Conservation (phyloP, 2,797 vertebrate genomes). For the Nyctibius grandis region DNA sequence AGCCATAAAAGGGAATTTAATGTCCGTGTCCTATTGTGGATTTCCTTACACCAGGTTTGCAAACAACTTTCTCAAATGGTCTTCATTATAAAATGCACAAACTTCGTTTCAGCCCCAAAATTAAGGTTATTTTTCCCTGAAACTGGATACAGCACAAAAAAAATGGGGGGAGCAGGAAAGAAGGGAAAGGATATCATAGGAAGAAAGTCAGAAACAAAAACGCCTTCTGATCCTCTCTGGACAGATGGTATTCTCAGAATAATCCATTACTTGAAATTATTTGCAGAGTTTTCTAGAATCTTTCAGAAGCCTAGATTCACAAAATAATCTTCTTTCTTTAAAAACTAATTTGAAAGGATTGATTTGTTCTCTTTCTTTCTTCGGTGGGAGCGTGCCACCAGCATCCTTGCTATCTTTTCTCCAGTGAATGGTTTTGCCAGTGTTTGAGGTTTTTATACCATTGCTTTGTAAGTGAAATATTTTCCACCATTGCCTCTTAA, state of each 20-base stretch:
- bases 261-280: background rate
- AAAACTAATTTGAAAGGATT: background rate
- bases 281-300: background rate
- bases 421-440: background rate
- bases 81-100: background rate
- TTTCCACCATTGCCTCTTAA: background rate
- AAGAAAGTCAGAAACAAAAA: background rate
- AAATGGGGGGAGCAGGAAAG: background rate
- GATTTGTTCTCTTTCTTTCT: background rate
- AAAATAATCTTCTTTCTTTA: background rate
- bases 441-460: fast-evolving
- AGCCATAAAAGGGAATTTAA: background rate
- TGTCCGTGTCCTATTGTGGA: background rate
- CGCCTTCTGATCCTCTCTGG: background rate
- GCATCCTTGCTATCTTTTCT: background rate
- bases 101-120: background rate
- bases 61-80: background rate
- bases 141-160: background rate
- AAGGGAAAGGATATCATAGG: background rate
- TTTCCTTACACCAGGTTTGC: background rate
- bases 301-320: background rate
- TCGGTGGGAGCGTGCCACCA: background rate
- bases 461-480: background rate
- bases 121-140: background rate
- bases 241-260: background rate